phyloP scores from a whole-genome alignment of 1,140 invertebrate species.

The Cydia strobilella region DNA sequence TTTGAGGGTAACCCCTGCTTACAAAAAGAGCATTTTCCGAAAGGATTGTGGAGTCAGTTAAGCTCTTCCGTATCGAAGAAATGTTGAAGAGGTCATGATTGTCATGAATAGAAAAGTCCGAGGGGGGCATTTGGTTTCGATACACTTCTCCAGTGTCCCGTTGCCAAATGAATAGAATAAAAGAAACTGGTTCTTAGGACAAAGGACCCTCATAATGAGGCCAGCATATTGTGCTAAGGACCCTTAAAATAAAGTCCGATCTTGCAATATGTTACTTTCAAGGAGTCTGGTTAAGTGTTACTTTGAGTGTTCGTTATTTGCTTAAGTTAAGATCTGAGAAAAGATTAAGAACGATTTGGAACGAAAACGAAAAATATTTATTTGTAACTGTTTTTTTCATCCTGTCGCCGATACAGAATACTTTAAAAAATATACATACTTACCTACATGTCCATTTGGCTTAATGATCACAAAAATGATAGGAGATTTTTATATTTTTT shows the following conservation, averaged over 20 bases:
- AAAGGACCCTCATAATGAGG: slow-evolving; percentile 78
- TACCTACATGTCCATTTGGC: no score
- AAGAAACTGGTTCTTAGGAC: slow-evolving; percentile 78
- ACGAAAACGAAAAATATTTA: not conserved
- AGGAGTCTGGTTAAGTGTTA: slow-evolving; percentile 1
- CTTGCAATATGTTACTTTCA: slow-evolving; percentile 69
- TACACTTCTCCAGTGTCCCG: slow-evolving; percentile 75
- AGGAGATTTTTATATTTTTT: no score
- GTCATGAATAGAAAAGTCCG: slow-evolving; percentile 60
- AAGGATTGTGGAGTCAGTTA: not conserved
- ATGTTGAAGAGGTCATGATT: slow-evolving; percentile 65
- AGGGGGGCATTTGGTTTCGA: slow-evolving; percentile 72
- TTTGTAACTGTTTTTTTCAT: not conserved
- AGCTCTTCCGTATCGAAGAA: slow-evolving; percentile 32
- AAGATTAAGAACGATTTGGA: not conserved
- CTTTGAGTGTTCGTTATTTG: slow-evolving; percentile 12
- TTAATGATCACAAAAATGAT: no score
- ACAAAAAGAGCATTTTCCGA: slow-evolving; percentile 38
- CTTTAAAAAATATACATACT: no score
- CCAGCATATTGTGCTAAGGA: slow-evolving; percentile 72
- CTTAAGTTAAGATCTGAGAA: not conserved
- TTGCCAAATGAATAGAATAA: slow-evolving; percentile 66
- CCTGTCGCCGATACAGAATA: no score
- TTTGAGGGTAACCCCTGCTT: not conserved
- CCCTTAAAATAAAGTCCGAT: slow-evolving; percentile 62